Base-by-base conservation (phyloP, 2,797 vertebrate species). In the Xyrichtys novacula region DNA sequence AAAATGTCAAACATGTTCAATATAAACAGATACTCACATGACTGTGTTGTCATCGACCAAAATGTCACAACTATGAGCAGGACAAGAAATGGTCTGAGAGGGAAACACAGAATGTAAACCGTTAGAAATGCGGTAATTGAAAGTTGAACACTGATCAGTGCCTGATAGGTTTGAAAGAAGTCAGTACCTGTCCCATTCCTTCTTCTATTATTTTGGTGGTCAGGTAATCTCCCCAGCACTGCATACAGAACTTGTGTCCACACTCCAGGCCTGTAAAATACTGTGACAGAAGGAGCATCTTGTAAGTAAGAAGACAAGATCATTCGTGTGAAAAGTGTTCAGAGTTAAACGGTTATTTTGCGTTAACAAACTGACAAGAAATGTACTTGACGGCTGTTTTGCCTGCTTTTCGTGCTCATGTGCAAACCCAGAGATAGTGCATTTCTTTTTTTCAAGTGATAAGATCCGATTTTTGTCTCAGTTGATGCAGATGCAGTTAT, bases 151-250 rank as follows among this genome's bases (percentile, higher is more conserved):
- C 17, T 19, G n/a, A 50, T 22, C 5, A 46, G 16, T 54, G 11
- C 46, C 3, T 57, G 19, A 1, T 38, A 31, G 19, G 7, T 1
- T 2, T 36, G 47, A 55, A 31, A 65, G 17, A 19, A 25, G 26
- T 36, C 7, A 7, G 19, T 97, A 99, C 98, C 97, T 99, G 98
- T 91, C 98, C 98, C 98, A 99, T 99, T 95, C 98, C 98, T 95
- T 99, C 98, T 85, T 99, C 98, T 93, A 99, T 99, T 91, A 99
- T 99, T 96, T 99, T 99, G 93, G 98, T 99, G 83, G 98, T 99
- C 94, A 99, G 94, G 93, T 99, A 99, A 94, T 99, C 98, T 58
- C 97, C 97, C 98, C 98, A 99, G 92, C 98, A 99, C 94, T 99
- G 98, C 97, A 99, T 98, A 94, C 98, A 99, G 94, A 99, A 99